A percentile compares a stretch with the other conserved stretches of the same genome.
Conservation (phyloP, 2,113 vertebrate species). For the Gasterosteus nipponicus region DNA sequence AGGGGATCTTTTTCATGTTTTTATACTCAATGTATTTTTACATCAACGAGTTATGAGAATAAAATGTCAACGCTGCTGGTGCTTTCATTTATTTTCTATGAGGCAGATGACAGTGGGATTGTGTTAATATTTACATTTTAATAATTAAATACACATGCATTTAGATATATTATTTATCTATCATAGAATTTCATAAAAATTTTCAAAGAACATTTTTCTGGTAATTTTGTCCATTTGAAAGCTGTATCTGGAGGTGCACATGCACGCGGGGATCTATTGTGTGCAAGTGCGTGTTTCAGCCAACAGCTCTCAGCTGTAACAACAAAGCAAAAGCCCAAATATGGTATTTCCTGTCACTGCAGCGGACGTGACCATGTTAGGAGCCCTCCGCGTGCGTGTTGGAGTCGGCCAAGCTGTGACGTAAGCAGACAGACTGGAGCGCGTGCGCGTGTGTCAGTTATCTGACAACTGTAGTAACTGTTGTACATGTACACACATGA, state of each 20-base stretch:
- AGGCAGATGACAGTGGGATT: neutral
- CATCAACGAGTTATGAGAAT: conserved; percentile 84
- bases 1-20: conserved; percentile 87
- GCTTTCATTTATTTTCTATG: neutral
- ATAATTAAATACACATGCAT: neutral
- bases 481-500: too few relatives aligned
- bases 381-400: conserved; percentile 4
- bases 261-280: too few relatives aligned
- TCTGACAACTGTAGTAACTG: too few relatives aligned
- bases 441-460: too few relatives aligned
- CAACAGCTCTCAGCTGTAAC: conserved; percentile 40
- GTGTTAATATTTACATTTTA: neutral
- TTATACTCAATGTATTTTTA: conserved; percentile 91
- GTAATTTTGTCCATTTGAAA: too few relatives aligned
- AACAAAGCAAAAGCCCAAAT: conserved; percentile 50
- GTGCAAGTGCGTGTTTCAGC: conserved; percentile 26
- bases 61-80: conserved; percentile 76
- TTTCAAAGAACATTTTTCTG: too few relatives aligned
- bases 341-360: conserved; percentile 66
- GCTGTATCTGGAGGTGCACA: too few relatives aligned
- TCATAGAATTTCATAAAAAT: too few relatives aligned
- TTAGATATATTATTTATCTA: too few relatives aligned
- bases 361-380: conserved; percentile 64
- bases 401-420: neutral
- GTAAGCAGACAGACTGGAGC: too few relatives aligned